Conservation (phyloP, 2,888 invertebrate genomes). For the Toxonevra muliebris region DNA sequence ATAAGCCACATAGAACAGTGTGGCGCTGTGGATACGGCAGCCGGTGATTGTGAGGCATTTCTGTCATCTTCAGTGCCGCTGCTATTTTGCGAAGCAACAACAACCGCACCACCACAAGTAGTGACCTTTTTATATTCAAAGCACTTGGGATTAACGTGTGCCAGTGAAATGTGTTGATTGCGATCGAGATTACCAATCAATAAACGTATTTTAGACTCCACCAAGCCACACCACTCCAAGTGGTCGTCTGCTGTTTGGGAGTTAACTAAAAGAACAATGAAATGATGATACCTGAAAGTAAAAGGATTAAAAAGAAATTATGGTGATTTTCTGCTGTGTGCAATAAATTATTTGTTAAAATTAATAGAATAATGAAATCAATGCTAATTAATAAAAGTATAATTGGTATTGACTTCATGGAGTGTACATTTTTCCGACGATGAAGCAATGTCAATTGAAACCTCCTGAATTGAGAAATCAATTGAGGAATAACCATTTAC, state of each 20-base stretch:
- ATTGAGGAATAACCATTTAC: no score
- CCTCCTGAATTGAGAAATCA: no score
- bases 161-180: constrained; percentile 89
- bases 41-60: constrained; percentile 39
- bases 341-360: no score
- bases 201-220: constrained; percentile 95
- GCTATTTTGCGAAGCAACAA: constrained; percentile 52
- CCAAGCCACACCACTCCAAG: constrained; percentile 95
- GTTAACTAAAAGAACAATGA: constrained; percentile 88
- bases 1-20: constrained; percentile 97
- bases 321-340: neutral
- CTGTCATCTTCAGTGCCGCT: constrained; percentile 56
- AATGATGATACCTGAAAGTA: constrained; percentile 84
- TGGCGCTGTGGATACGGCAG: constrained; percentile 57
- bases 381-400: neutral
- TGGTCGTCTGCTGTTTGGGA: constrained; percentile 85
- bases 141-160: constrained; percentile 95
- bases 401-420: neutral
- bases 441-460: no score
- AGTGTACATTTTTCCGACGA: no score
- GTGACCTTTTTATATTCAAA: constrained; percentile 67
- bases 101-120: constrained; percentile 34
- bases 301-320: neutral
- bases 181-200: constrained; percentile 90
- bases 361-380: neutral